phyloP scores from a whole-genome alignment of 2,888 invertebrate species.

The Drosophila cracens region DNA sequence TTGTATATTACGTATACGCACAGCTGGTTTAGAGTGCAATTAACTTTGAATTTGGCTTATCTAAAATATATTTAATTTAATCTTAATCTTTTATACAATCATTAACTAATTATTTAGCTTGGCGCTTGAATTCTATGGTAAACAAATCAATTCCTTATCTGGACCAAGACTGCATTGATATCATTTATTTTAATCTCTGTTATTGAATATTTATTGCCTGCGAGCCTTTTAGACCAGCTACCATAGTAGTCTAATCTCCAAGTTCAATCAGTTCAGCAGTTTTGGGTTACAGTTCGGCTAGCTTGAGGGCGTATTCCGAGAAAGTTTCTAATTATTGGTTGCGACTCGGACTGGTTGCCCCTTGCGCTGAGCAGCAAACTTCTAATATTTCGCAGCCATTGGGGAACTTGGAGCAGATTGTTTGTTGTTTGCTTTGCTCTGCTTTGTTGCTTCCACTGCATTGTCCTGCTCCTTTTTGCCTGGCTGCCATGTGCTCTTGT shows the following conservation, averaged over 20 bases:
- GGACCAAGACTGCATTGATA: neutral
- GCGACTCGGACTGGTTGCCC: slow-evolving; percentile 20
- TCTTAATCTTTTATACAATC: neutral
- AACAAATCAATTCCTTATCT: slow-evolving; percentile 16
- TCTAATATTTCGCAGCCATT: slow-evolving; percentile 17
- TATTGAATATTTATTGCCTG: slow-evolving; percentile 54
- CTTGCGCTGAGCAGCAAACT: slow-evolving; percentile 12
- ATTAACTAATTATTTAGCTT: neutral
- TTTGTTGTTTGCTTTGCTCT: slow-evolving; percentile 17
- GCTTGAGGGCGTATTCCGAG: slow-evolving; percentile 9
- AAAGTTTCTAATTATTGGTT: slow-evolving; percentile 56
- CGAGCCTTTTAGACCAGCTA: neutral
- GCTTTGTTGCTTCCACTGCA: slow-evolving; percentile 17
- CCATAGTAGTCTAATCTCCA: slow-evolving; percentile 4
- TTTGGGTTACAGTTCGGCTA: slow-evolving; percentile 4
- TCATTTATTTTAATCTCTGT: slow-evolving; percentile 28
- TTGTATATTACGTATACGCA: neutral
- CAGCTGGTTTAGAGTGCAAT: neutral
- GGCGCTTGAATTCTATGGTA: neutral
- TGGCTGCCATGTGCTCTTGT: slow-evolving; percentile 18
- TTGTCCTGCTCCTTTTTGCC: neutral
- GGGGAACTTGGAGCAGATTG: slow-evolving; percentile 5
- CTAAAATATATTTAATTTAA: neutral
- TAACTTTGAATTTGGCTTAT: neutral
- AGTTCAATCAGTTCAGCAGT: slow-evolving; percentile 42